A percentile compares a stretch with the other conserved stretches of the same genome.
Conservation (phyloP, 2,113 vertebrate species). For the Triplophysa rosa region DNA sequence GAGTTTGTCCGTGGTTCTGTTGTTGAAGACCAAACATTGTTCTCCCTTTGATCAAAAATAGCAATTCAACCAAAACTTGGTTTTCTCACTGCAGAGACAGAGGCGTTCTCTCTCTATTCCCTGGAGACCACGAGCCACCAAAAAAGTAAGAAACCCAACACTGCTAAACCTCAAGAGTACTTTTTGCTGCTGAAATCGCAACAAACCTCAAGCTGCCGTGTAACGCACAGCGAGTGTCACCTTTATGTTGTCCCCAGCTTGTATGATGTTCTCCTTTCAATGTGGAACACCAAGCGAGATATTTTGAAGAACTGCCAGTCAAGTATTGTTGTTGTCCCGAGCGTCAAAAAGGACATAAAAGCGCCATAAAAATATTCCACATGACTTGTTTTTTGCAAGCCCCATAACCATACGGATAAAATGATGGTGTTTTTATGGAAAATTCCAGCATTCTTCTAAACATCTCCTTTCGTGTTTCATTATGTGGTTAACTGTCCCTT, state of each 20-base stretch:
- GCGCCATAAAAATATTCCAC: too few species aligned
- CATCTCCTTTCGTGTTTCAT: neutral
- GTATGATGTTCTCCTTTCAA: neutral
- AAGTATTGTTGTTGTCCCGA: neutral
- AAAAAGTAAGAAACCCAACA: slow-evolving; percentile 70
- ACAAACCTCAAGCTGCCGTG: too few species aligned
- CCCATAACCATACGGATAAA: too few species aligned
- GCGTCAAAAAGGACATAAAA: too few species aligned
- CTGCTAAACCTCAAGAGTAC: neutral
- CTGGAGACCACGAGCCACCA: slow-evolving; percentile 65
- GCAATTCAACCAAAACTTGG: slow-evolving; percentile 53
- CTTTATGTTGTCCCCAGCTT: neutral
- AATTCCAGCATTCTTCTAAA: neutral
- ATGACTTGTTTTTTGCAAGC: too few species aligned
- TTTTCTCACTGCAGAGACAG: slow-evolving; percentile 73
- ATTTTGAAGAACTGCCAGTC: neutral
- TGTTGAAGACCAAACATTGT: neutral
- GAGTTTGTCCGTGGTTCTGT: neutral
- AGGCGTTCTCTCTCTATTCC: slow-evolving; percentile 57
- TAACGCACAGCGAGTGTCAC: too few species aligned
- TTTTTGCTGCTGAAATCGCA: slow-evolving; percentile 1
- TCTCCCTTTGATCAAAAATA: neutral
- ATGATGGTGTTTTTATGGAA: too few species aligned
- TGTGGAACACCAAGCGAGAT: neutral
- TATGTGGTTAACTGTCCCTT: neutral